These are phyloP conservation scores for Aphaenogaster floridana DNA, from an alignment of 1,140 invertebrate species.

Conservation along the genomic window DNA sequence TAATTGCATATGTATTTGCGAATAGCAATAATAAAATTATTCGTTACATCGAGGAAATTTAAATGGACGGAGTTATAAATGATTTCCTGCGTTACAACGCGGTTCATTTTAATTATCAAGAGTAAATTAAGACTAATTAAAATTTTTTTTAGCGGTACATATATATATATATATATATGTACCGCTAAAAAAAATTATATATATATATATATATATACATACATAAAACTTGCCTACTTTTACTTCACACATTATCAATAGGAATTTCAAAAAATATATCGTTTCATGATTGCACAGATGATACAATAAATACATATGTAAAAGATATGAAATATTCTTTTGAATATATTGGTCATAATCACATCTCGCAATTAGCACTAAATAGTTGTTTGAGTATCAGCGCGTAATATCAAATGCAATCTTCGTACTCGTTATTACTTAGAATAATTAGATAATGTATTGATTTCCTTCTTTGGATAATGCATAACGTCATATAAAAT, in stretches of 20 bases:
- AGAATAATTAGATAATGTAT: neutral
- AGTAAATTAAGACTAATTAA: neutral
- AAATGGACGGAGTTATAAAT: conserved; percentile 60
- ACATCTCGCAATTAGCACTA: neutral
- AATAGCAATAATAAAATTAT: conserved; percentile 37
- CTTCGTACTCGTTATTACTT: neutral
- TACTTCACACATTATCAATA: conserved; percentile 1
- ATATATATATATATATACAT: conserved; percentile 14
- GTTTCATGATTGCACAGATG: conserved; percentile 48
- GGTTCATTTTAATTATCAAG: neutral
- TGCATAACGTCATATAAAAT: conserved; percentile 24
- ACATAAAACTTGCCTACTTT: conserved; percentile 49
- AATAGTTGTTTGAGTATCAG: neutral
- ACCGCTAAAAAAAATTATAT: no score
- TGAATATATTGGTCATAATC: neutral
- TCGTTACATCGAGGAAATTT: neutral
- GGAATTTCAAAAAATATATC: neutral
- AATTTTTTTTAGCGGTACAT: neutral
- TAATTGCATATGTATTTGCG: conserved; percentile 22
- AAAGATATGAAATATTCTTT: neutral
- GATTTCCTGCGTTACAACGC: neutral
- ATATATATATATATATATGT: conserved; percentile 23
- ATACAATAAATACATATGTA: conserved; percentile 7
- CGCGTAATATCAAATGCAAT: conserved; percentile 10
- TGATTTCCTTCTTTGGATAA: conserved; percentile 36